phyloP scores from a whole-genome alignment of 2,888 invertebrate genomes.

The Tetheella fluctuosa region DNA sequence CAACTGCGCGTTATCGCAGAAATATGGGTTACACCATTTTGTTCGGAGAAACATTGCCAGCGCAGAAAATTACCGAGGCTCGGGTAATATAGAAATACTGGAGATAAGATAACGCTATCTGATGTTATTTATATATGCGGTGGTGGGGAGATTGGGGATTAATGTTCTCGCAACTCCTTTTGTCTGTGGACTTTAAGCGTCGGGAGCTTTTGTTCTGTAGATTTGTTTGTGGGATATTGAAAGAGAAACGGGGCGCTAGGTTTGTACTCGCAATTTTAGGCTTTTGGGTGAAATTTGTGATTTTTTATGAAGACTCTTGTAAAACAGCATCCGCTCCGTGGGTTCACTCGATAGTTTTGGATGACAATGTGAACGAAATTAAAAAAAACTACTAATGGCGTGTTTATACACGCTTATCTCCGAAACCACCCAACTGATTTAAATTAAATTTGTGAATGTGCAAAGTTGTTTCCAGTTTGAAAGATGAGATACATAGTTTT shows the following conservation, averaged over 20 bases:
- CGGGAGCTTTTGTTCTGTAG: neutral
- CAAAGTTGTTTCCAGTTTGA: too few species aligned
- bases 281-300: neutral
- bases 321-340: too few species aligned
- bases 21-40: slow-evolving; percentile 15
- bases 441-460: too few species aligned
- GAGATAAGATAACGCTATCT: slow-evolving; percentile 24
- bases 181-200: neutral
- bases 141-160: slow-evolving; percentile 20
- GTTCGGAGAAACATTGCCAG: slow-evolving; percentile 3
- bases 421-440: too few species aligned
- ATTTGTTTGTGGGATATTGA: neutral
- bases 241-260: neutral
- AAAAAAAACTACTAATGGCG: too few species aligned
- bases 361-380: too few species aligned
- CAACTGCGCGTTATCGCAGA: slow-evolving; percentile 2
- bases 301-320: neutral
- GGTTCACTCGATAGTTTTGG: too few species aligned
- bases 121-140: slow-evolving; percentile 28
- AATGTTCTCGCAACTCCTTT: slow-evolving; percentile 13
- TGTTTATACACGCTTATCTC: too few species aligned
- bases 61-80: slow-evolving; percentile 14
- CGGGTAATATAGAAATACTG: slow-evolving; percentile 8
- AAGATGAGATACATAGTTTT: too few species aligned
- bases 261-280: neutral